phyloP scores from a whole-genome alignment of 2,797 vertebrate species.

The Pterois miles region DNA sequence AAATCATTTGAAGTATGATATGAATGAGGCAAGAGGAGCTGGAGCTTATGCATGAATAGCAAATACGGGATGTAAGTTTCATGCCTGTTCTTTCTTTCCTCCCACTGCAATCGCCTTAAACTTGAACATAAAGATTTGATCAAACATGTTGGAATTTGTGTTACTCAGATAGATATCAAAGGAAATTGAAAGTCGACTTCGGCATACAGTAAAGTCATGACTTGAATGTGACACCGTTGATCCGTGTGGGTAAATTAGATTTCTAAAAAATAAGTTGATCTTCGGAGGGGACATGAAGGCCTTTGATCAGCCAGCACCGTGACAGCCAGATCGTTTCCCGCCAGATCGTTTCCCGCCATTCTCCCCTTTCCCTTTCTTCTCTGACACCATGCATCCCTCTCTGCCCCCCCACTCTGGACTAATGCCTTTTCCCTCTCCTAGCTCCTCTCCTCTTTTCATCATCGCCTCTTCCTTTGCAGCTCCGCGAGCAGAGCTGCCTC shows the following conservation, averaged over 20 bases:
- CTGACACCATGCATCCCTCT: constrained; percentile 8
- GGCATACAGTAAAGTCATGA: constrained; percentile 12
- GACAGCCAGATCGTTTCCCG: constrained; percentile 2
- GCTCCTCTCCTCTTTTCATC: constrained; percentile 28
- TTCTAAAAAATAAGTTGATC: constrained; percentile 8
- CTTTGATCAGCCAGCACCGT: constrained; percentile 36
- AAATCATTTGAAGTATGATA: constrained; percentile 80
- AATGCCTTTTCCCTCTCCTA: not conserved
- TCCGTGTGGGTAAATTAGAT: constrained; percentile 14
- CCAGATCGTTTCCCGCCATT: not conserved
- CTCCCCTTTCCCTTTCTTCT: not conserved
- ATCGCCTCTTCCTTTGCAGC: constrained; percentile 24
- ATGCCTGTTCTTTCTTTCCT: constrained; percentile 26
- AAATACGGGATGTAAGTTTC: constrained; percentile 62
- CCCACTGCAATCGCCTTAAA: constrained; percentile 14
- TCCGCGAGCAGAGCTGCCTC: constrained; percentile 41
- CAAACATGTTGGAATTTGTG: constrained; percentile 48
- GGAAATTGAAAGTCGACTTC: constrained; percentile 11
- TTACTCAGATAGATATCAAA: constrained; percentile 51
- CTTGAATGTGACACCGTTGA: constrained; percentile 24
- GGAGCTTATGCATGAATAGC: constrained; percentile 72
- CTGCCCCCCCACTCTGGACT: not conserved
- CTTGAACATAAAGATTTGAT: constrained; percentile 49
- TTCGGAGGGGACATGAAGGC: constrained; percentile 7
- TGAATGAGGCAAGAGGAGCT: constrained; percentile 71